These are phyloP conservation scores for Plemyria rubiginata DNA, from an alignment of 2,888 invertebrate genomes.

Conservation along the genomic window DNA sequence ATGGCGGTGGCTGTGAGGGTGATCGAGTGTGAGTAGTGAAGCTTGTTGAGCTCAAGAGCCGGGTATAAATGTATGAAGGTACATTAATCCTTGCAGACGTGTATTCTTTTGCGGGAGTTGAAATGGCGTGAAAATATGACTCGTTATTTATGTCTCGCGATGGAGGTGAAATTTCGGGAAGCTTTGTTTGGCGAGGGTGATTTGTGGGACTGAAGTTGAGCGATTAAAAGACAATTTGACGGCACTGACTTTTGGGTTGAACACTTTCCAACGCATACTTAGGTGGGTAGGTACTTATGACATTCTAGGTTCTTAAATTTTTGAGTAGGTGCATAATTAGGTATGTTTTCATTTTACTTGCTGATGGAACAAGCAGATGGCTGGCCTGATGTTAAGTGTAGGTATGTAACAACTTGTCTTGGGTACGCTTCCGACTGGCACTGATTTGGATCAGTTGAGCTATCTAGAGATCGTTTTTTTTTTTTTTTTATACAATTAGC, in stretches of 20 bases:
- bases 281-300: no score
- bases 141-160: conserved; percentile 75
- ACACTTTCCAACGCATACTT: no score
- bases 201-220: conserved; percentile 18
- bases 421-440: no score
- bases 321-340: no score
- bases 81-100: conserved; percentile 83
- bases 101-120: conserved; percentile 80
- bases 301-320: background rate
- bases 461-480: no score
- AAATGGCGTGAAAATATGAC: conserved; percentile 83
- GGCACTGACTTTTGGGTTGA: background rate
- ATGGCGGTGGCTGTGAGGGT: conserved; percentile 39
- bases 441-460: no score
- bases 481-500: no score
- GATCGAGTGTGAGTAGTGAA: conserved; percentile 49
- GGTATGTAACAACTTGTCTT: no score
- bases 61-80: conserved; percentile 80
- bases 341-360: no score
- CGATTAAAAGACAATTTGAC: conserved; percentile 1
- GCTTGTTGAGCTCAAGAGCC: conserved; percentile 66
- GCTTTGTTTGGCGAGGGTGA: conserved; percentile 44
- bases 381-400: no score
- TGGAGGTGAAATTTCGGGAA: conserved; percentile 59
- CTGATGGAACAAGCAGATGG: no score